phyloP scores from a whole-genome alignment of 2,113 vertebrate species.

The pig (Sus scrofa) region T2T-Sscrofa CM000812.6:42664001-42664500 shows the following conservation, averaged over 20 bases:
- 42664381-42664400: neutral
- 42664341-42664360: neutral
- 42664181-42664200: conserved; percentile 65
- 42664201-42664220: conserved; percentile 27
- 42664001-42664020: neutral
- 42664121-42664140: conserved; percentile 62
- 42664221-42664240: neutral
- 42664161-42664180: conserved; percentile 78
- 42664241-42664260: conserved; percentile 29
- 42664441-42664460: neutral
- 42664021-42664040: conserved; percentile 36
- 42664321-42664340: neutral
- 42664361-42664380: neutral
- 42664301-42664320: neutral
- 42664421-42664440: neutral
- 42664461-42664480: neutral
- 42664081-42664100: conserved; percentile 68
- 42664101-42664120: conserved; percentile 66
- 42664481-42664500: no score
- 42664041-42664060: neutral
- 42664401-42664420: neutral
- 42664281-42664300: neutral
- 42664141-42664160: conserved; percentile 70
- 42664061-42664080: conserved; percentile 58
- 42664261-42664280: conserved; percentile 34